Conservation (phyloP, 1,140 invertebrate species). For the Meteorus sp. region DNA sequence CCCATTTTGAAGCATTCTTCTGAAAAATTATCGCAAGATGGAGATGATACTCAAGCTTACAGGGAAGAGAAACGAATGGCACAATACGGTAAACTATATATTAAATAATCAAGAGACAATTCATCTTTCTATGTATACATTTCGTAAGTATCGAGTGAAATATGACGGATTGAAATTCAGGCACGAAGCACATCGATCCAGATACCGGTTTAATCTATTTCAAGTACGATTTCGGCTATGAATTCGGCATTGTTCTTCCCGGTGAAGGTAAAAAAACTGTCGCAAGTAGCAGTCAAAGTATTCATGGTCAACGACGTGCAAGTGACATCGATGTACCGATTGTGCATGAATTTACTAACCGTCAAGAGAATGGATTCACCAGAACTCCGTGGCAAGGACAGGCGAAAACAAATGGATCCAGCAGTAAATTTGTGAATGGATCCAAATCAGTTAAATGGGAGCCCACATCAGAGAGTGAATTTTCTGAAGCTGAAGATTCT, state of each 20-base stretch:
- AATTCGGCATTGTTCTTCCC: constrained; percentile 74
- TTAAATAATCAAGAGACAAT: constrained; percentile 3
- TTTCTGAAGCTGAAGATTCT: constrained; percentile 62
- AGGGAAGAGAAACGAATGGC: constrained; percentile 70
- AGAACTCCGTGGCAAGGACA: constrained; percentile 29
- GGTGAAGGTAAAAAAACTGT: constrained; percentile 65
- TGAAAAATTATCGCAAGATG: constrained; percentile 46
- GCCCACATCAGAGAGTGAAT: constrained; percentile 66
- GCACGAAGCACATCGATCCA: constrained; percentile 76
- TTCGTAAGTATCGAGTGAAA: constrained; percentile 17
- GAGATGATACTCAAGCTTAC: constrained; percentile 67
- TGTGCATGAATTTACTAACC: constrained; percentile 62
- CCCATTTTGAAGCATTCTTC: constrained; percentile 60
- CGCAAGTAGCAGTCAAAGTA: constrained; percentile 54
- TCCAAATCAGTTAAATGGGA: constrained; percentile 67
- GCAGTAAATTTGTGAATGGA: constrained; percentile 47
- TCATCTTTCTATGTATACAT: not conserved
- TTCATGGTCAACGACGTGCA: constrained; percentile 59
- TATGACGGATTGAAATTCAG: constrained; percentile 51
- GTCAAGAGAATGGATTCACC: constrained; percentile 44
- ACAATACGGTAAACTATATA: constrained; percentile 74
- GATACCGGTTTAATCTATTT: constrained; percentile 79
- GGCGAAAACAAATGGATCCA: constrained; percentile 17
- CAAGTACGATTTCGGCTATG: constrained; percentile 83
- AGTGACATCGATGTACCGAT: constrained; percentile 66